Base-by-base conservation (phyloP, 2,888 invertebrate species). In the Minunthozetes semirufus region DNA sequence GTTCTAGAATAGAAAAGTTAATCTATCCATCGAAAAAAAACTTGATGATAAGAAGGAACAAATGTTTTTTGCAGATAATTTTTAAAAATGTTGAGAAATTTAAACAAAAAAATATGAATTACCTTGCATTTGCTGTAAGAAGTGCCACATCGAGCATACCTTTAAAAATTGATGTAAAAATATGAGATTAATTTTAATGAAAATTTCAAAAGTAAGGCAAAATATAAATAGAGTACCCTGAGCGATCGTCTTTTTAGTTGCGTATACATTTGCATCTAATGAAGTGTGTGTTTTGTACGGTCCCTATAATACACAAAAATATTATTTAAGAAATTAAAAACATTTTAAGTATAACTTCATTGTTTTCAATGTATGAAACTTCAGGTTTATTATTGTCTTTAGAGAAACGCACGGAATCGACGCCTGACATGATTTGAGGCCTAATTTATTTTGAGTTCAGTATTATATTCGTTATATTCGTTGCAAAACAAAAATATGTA, bases 81-180 rank as follows among this genome's bases (percentile, higher is more conserved):
- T n/a, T 17, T 50, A 50, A 4, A 50, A 11, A 3, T 9, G 48
- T 48, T 48, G 48, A 48, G 13, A 42, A 42, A 9, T 42, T 42
- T 42, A 19, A 53, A 8, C 3, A 8, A 19, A 42, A 6, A 53
- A 2, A 3, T 53, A 6, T 29, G 29, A 48, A 22, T 25, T 59
- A 74, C 74, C 74, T 74, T 11, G 77, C 78, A 75, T 78, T 78
- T 48, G 78, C 77, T 33, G 77, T 78, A 17, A 78, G 53, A 15
- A 78, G 73, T 0, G 78, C 77, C 48, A 78, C 70, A 73, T 78
- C 78, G 63, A 78, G 68, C 74, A 78, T 71, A 13, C 75, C 73
- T 73, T 63, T 33, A 0, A 29, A 27, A 17, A 29, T 6, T 19
- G 4, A n/a, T 8, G 9, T 17, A 15, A 29, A 25, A 50, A 9